phyloP scores from a whole-genome alignment of 2,797 vertebrate genomes.

The Dendrocincla tyrannina region DNA sequence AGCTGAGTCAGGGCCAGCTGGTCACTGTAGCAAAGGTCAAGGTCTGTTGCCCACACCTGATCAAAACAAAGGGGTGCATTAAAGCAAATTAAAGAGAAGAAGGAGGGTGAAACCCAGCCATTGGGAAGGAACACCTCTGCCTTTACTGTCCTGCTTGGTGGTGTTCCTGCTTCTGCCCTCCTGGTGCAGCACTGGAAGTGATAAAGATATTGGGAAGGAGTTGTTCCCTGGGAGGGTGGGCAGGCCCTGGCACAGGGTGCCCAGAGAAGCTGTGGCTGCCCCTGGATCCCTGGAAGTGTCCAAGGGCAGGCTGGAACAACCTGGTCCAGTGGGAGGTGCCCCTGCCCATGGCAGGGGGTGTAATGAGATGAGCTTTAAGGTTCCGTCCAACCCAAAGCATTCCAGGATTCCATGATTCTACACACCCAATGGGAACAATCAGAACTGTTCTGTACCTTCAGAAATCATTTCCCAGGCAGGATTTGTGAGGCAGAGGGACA shows the following conservation, averaged over 20 bases:
- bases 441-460: neutral
- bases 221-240: fast-evolving
- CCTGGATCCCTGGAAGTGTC: neutral
- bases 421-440: neutral
- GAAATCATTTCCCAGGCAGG: neutral
- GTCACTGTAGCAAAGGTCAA: constrained; percentile 88
- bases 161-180: neutral
- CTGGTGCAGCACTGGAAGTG: neutral
- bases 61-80: neutral
- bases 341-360: neutral
- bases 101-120: neutral
- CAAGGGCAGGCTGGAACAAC: neutral
- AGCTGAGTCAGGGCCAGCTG: constrained; percentile 91
- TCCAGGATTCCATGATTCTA: neutral
- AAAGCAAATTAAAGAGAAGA: neutral
- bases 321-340: fast-evolving
- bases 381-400: neutral
- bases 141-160: neutral
- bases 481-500: neutral
- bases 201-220: neutral
- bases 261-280: neutral
- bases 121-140: neutral
- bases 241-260: neutral
- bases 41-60: constrained; percentile 91
- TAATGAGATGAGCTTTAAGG: fast-evolving